These are phyloP conservation scores for Helicolenus hilgendorfi DNA, from an alignment of 2,797 vertebrate species.

Conservation along the genomic window DNA sequence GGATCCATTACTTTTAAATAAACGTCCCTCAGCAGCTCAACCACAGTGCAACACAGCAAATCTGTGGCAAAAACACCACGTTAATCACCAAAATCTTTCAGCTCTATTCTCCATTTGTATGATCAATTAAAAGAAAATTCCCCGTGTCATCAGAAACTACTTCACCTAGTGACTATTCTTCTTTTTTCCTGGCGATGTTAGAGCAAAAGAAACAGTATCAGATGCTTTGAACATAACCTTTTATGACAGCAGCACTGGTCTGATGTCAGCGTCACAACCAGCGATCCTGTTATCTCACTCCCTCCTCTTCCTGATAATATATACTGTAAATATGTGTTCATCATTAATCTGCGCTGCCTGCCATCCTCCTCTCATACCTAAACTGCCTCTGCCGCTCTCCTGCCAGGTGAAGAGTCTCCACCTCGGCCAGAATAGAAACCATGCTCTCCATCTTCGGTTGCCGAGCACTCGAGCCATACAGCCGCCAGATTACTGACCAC, in stretches of 20 bases:
- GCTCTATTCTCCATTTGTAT: neutral
- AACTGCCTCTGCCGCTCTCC: constrained; percentile 9
- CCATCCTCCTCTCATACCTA: neutral
- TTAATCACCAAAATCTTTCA: neutral
- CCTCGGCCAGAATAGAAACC: constrained; percentile 35
- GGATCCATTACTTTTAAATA: neutral
- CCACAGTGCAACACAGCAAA: neutral
- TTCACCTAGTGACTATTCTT: neutral
- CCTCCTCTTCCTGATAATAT: constrained; percentile 14
- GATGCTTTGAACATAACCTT: constrained; percentile 34
- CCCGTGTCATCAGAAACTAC: neutral
- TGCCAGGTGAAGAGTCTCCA: constrained; percentile 49
- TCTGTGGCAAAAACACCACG: neutral
- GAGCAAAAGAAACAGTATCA: neutral
- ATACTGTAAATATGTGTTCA: constrained; percentile 36
- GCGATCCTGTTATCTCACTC: constrained; percentile 36
- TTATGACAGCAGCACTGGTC: constrained; percentile 23
- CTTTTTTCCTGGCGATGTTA: neutral
- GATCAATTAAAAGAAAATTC: neutral
- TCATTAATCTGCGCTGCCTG: constrained; percentile 17
- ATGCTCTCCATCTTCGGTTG: constrained; percentile 35
- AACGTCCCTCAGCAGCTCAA: neutral
- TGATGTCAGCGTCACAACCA: constrained; percentile 40
- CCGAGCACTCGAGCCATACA: constrained; percentile 32
- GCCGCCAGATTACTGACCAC: constrained; percentile 66